Evolutionary conservation across 2,113 vertebrate genomes (phyloP), one percentile per base, ranked within the genome.

Genomic region (Macaca fascicularis): DNA sequence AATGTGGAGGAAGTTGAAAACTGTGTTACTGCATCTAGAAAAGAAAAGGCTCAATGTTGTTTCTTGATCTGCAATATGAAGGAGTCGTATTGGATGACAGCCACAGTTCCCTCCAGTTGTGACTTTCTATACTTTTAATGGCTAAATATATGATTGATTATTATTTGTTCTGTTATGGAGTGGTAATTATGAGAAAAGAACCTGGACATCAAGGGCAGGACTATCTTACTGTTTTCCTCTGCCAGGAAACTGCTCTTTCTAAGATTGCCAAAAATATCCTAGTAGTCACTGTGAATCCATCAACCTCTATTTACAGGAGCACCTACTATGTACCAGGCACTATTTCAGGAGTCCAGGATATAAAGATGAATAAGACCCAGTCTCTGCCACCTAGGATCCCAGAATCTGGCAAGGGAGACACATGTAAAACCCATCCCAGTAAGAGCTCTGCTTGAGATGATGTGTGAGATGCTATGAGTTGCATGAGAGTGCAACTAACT

Each of bases 1-100:
- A 95, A 90, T 38, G 75, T 81, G 86, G 59, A 97, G 89, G 79
- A 95, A 95, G 52, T 14, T 89, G 38, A 95, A 91, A 76, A 74
- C 27, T 14, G 70, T 69, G 43, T 93, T 59, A 40, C 74, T 89
- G 45, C 25, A 52, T 64, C 59, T 85, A 48, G 67, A 91, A 85
- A 79, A 93, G 40, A 40, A 59, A 94, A 91, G 50, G 72, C 40
- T 93, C 10, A 6, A 8, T 70, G 67, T 20, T 57, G 8, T 48
- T 86, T 93, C n/a, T 64, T 59, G 25, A 45, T 48, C 22, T 70
- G 27, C 50, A 69, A 52, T n/a, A 40, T 43, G n/a, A 93, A 48
- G 32, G n/a, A 50, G 70, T 72, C 85, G 6, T n/a, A 14, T 20
- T 87, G 57, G 55, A 90, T 38, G 81, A 48, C 38, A 95, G 72